These are phyloP conservation scores for Puma concolor DNA, from an alignment of 2,113 vertebrate genomes.

Conservation along the genomic window DNA sequence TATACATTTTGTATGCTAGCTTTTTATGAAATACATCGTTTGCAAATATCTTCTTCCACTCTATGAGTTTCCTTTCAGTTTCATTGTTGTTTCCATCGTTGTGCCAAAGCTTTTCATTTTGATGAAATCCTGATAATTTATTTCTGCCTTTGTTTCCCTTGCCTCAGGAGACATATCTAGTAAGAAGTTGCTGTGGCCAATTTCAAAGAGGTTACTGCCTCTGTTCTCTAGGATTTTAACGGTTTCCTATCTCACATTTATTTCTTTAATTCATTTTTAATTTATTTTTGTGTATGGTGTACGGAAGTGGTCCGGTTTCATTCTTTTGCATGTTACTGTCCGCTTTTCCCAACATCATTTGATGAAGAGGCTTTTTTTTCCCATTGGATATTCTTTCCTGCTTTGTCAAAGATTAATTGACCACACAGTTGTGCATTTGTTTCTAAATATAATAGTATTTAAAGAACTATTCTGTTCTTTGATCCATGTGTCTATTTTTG, in stretches of 20 bases:
- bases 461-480: background rate
- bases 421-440: background rate
- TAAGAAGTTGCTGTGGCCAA: background rate
- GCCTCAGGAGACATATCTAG: background rate
- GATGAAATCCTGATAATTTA: background rate
- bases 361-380: background rate
- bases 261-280: background rate
- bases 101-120: background rate
- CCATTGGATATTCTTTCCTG: background rate
- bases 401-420: background rate
- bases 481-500: background rate
- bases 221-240: background rate
- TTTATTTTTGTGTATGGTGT: background rate
- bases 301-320: background rate
- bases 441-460: background rate
- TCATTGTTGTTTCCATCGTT: background rate
- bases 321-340: background rate
- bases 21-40: background rate
- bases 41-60: background rate
- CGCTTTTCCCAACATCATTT: background rate
- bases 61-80: background rate
- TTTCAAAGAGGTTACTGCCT: background rate
- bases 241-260: background rate
- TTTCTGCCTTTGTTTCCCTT: background rate
- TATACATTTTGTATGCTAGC: background rate